Evolutionary conservation across 92 coral and sea anemone genomes (phyloP), one percentile per base, ranked within the genome.

Genomic region (Epizoanthus rinbou): DNA sequence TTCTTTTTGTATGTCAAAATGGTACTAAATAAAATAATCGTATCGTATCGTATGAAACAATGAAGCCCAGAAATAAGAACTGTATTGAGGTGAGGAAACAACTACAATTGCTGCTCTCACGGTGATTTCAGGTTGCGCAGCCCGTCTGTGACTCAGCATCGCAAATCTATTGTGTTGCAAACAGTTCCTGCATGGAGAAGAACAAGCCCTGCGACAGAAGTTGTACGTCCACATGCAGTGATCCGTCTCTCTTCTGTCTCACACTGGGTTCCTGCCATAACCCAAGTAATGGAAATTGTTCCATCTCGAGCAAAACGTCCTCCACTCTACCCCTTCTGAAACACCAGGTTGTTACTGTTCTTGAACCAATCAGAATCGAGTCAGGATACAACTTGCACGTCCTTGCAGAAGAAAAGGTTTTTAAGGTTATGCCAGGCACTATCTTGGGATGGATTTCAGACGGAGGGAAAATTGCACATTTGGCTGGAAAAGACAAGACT

Each of bases 401-500:
- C 16, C 82, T 96, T 41, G 64, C 94, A 4, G 88, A 88, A 14
- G 72, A 75, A 37, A 84, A 89, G 16, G 65, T 76, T 13, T 80
- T 93, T 21, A 76, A 90, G 47, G 91, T 82, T 50, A 33, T 41
- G 1, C 91, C 86, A 18, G 99, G 99, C 8, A 98, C 94, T 82
- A 76, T 92, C 47, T 23, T 92, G 23, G 98, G 97, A 2, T 94
- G 98, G 98, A 85, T 86, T 59, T 81, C 86, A 2, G 86, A 85
- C 3, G 79, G 83, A 7, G 99, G 97, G 0, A 86, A 62, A 45
- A 75, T 96, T 54, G 91, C 88, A 1, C 90, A 88, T 16, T 81
- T 72, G 50, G 25, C 74, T 33, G 92, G 81, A 8, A n/a, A 57
- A 18, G 71, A 80, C 60, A 76, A 80, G 28, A 80, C 83, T 18